Base-by-base conservation (phyloP, 2,888 invertebrate species). In the Miltochrista miniata region DNA sequence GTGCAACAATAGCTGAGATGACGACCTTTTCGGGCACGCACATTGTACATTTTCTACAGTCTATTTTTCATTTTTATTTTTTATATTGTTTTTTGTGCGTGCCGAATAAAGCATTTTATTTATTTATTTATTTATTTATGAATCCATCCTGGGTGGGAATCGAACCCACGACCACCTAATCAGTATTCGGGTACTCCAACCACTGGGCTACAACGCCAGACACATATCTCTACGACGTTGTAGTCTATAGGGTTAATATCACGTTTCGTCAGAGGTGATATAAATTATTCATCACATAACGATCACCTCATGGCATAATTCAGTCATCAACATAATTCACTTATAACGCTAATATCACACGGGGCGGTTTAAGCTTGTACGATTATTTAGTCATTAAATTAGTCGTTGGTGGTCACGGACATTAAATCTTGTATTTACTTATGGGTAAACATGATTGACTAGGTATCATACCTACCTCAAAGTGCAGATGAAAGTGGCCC, bases 211-310 rank as follows among this genome's bases (percentile, higher is more conserved):
- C n/a, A n/a, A n/a, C n/a, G n/a, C n/a, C n/a, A n/a, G n/a, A n/a
- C n/a, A n/a, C n/a, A n/a, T n/a, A n/a, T n/a, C n/a, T 10, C 10
- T 15, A 3, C 9, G 4, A 1, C 15, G 36, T 35, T 35, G 13
- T 35, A 35, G 35, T 36, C 12, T 12, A 11, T 13, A 12, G 14
- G 36, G 14, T 15, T 14, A 10, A 24, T n/a, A 11, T 1, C 13
- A 33, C 31, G 14, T 11, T 13, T 12, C 15, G 24, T 13, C 31
- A 38, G 15, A 15, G 31, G 33, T n/a, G 18, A 38, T 10, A 45
- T 61, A 64, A 64, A 56, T 64, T 36, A 64, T 64, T 59, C 56
- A 60, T 63, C 64, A 7, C 46, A 29, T 47, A 44, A 49, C 10
- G 37, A 39, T 15, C 24, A 18, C 42, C 37, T 31, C 37, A 13